Evolutionary conservation across 2,113 vertebrate species (phyloP).

Genomic region (Oreochromis niloticus): DNA sequence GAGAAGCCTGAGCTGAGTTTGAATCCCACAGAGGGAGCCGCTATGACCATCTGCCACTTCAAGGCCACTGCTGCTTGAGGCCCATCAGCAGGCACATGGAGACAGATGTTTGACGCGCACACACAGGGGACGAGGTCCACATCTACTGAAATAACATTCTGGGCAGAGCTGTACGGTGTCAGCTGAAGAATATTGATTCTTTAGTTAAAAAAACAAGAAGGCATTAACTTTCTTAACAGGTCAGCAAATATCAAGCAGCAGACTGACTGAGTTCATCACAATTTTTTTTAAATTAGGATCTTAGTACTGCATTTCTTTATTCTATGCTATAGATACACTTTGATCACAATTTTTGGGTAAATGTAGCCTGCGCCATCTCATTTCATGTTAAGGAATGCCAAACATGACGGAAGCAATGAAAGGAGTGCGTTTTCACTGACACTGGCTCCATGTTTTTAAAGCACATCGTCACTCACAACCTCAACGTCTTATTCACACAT

Average conservation of each 20-base stretch:
- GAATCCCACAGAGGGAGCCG: constrained; percentile 27
- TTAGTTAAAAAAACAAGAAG: neutral
- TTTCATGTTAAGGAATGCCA: neutral
- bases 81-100: constrained; percentile 29
- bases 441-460: neutral
- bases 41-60: constrained; percentile 53
- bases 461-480: neutral
- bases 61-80: neutral
- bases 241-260: neutral
- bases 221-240: neutral
- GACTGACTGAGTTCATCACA: neutral
- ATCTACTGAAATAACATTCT: neutral
- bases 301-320: neutral
- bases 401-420: neutral
- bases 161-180: neutral
- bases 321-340: neutral
- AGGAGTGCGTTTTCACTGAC: neutral
- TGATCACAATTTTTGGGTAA: neutral
- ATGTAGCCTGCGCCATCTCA: neutral
- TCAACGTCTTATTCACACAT: neutral
- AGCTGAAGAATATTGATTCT: neutral
- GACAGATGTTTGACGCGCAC: constrained; percentile 39
- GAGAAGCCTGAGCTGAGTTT: constrained; percentile 13
- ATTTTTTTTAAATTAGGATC: fast-evolving
- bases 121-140: neutral